Evolutionary conservation across 2,888 invertebrate genomes (phyloP), one percentile per base, ranked within the genome.

Genomic region (Odontomyia ornata): DNA sequence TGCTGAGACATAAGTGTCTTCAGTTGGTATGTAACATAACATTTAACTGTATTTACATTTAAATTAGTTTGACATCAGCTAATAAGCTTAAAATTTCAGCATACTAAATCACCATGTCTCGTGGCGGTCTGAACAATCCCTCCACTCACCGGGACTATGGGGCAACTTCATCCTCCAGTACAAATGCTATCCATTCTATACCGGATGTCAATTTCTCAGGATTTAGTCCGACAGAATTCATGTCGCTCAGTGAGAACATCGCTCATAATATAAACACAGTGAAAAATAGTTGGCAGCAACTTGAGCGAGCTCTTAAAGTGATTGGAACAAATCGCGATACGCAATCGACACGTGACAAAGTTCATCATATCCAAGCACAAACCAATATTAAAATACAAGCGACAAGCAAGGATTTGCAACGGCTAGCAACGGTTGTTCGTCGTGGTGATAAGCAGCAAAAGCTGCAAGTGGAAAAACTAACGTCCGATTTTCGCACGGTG

Each of bases 381-480:
- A 92, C 93, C 64, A 95, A 95, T 86, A 89, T 91, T 77, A 91
- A 91, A 2, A 92, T 95, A 23, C 90, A 92, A 47, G 91, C 90
- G 36, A 94, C 93, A 0, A 92, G 92, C 62, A 90, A 91, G 81
- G 92, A 93, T 82, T 89, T 95, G 65, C 91, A 92, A 80, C 89
- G 92, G 78, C 87, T 95, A 27, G 92, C 92, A 47, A 89, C 90
- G 9, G 89, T 93, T 27, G 92, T 93, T 73, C 88, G 92, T 15
- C 89, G 91, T 79, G 92, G 92, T 0, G 93, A 94, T 84, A 93
- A 93, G 81, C 92, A 93, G 77, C 93, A 94, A 84, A 94, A 93
- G 83, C 87, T 97, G 80, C 95, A 96, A 86, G 91, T 95, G 76
- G 95, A 95, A 81, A 91, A 95, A 82, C 89, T 97, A 15, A 94